Evolutionary conservation across 2,113 vertebrate genomes (phyloP), one percentile per base, ranked within the genome.

Genomic region (Setophaga coronata): DNA sequence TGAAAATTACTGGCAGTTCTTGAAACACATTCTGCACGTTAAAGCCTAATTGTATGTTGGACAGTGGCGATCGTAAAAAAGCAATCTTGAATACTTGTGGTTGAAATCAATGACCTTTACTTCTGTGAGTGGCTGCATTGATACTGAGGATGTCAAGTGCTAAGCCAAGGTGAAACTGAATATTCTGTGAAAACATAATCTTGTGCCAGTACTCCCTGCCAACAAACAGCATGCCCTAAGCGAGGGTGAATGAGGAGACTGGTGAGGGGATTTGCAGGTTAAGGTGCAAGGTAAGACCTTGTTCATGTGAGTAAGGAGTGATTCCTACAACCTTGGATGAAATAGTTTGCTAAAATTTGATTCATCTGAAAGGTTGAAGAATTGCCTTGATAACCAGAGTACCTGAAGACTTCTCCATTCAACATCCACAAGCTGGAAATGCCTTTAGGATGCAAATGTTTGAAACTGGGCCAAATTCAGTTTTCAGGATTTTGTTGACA

Each of bases 1-100:
- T 51, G 78, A 94, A 96, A 94, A 95, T 90, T 90, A 94, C 90
- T 96, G 95, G 87, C 95, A 95, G 79, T 43, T 95, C 93, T 92
- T 94, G 74, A 96, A 95, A 95, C 73, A 28, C 74, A 60, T 90
- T 94, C 71, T 95, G 62, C 4, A 21, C 38, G 17, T 86, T 90
- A 93, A 95, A 94, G 79, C 79, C 64, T 86, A 87, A 91, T 90
- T 94, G 50, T 92, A 12, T 51, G 84, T 93, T 94, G 87, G 91
- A 93, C 95, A 94, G 93, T 94, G 95, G 90, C 6, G 0, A 81
- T 29, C 0, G 0, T 94, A 66, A 94, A 94, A 87, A 79, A 72
- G 31, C 6, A 65, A 90, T 70, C 82, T 87, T 2, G 4, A 73
- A 90, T 94, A 43, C n/a, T 90, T 82, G 58, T 0, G 10, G 74